These are phyloP conservation scores for Uloborus diversus DNA, from an alignment of 1,140 invertebrate genomes.

Conservation along the genomic window DNA sequence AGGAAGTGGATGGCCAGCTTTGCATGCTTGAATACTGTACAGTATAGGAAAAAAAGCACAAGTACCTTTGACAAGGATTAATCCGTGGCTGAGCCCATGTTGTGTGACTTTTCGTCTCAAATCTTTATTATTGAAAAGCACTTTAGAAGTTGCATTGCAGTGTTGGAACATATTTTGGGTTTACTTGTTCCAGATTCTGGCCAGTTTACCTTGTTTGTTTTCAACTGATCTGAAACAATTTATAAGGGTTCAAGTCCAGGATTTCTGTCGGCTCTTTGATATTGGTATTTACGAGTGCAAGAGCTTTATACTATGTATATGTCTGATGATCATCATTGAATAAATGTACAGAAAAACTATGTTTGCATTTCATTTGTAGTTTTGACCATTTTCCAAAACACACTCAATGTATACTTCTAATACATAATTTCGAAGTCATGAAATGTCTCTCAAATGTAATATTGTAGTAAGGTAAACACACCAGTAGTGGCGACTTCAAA, in stretches of 20 bases:
- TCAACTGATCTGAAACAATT: constrained; percentile 41
- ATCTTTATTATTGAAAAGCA: constrained; percentile 52
- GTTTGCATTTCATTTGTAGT: background rate
- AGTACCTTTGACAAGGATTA: constrained; percentile 16
- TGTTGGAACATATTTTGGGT: constrained; percentile 6
- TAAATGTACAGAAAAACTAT: constrained; percentile 58
- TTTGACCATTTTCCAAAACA: no score
- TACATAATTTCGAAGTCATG: no score
- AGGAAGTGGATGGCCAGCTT: constrained; percentile 41
- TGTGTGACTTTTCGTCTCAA: constrained; percentile 48
- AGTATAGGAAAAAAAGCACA: constrained; percentile 48
- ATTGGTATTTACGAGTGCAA: constrained; percentile 60
- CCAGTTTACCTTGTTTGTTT: constrained; percentile 41
- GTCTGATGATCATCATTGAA: constrained; percentile 58
- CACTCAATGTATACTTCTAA: no score
- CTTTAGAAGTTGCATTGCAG: constrained; percentile 44
- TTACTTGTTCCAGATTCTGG: constrained; percentile 9
- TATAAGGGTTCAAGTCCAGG: constrained; percentile 25
- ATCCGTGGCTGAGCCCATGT: constrained; percentile 32
- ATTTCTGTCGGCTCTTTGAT: constrained; percentile 58
- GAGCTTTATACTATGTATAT: constrained; percentile 60
- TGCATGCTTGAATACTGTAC: constrained; percentile 40
- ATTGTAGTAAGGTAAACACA: no score
- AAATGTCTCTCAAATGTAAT: no score
- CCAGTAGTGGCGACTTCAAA: no score